A percentile compares a stretch with the other conserved stretches of the same genome.
phyloP scores from a whole-genome alignment of 1,140 invertebrate genomes.

The Oppia nitens region DNA sequence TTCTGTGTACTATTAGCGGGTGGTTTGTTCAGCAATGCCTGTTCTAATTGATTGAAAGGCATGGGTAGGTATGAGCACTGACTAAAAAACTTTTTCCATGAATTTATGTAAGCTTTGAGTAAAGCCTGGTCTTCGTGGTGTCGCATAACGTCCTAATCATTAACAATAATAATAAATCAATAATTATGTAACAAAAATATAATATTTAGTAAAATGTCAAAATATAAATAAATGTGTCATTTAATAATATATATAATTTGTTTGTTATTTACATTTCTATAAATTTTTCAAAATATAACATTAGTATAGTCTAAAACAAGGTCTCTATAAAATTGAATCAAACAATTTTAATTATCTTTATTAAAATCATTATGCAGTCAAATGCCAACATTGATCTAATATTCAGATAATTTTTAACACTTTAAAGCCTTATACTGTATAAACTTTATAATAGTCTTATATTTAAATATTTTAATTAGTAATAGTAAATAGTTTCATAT shows the following conservation, averaged over 20 bases:
- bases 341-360: too few relatives aligned
- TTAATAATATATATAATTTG: background rate
- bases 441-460: too few relatives aligned
- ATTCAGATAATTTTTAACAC: too few relatives aligned
- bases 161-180: slow-evolving; percentile 13
- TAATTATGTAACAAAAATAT: background rate
- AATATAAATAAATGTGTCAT: background rate
- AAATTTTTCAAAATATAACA: too few relatives aligned
- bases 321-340: too few relatives aligned
- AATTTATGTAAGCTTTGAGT: slow-evolving; percentile 83
- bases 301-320: too few relatives aligned
- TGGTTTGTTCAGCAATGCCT: slow-evolving; percentile 45
- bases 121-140: slow-evolving; percentile 86
- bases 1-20: slow-evolving; percentile 38
- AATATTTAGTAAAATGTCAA: background rate
- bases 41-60: slow-evolving; percentile 82
- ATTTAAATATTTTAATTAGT: too few relatives aligned
- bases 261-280: too few relatives aligned
- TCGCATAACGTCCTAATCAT: slow-evolving; percentile 52
- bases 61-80: slow-evolving; percentile 92
- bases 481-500: too few relatives aligned
- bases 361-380: too few relatives aligned
- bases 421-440: too few relatives aligned
- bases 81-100: slow-evolving; percentile 95
- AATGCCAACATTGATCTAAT: too few relatives aligned